Base-by-base conservation (phyloP, 2,888 invertebrate species). In the Stenoptilia bipunctidactyla region DNA sequence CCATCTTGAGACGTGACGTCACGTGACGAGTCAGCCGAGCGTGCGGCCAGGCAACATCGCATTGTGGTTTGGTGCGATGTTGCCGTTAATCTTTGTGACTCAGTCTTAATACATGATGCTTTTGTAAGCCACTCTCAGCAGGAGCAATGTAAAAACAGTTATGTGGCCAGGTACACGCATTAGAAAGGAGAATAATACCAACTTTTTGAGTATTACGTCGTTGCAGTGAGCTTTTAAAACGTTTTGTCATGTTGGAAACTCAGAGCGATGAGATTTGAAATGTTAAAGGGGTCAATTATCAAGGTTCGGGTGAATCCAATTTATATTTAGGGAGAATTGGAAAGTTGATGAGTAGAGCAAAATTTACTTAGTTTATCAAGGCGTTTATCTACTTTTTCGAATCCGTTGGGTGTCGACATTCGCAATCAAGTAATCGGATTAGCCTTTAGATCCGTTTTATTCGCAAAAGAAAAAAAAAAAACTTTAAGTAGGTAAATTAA, bases 1-100 rank as follows among this genome's bases (percentile, higher is more conserved):
- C 83, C 83, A 83, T 82, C 80, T 83, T 83, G 80, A 79, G 82
- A 80, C 79, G 79, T 83, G 82, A 83, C 83, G 83, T 83, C 83
- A 83, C 82, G 72, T 80, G 80, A 83, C 83, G 82, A 80, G 71
- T 75, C 74, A 79, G 70, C 72, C 74, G 71, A 71, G 69, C 67
- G 68, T 60, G 67, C 71, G 61, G 68, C 40, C 57, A 60, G 82
- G 80, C 83, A 83, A 82, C 82, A 66, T 65, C 76, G 79, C 80
- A 47, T 46, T 49, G 52, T 51, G 40, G 48, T 47, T 50, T 53
- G 55, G 54, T 50, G 63, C 72, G 58, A 64, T 64, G 76, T 76
- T 72, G 73, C 71, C 75, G 65, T 59, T 72, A 58, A 58, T 61
- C 55, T 69, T 72, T 72, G 68, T 74, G 68, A 64, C 67, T 70